Base-by-base conservation (phyloP, 1,140 invertebrate genomes). In the Heliconius melpomene region DNA sequence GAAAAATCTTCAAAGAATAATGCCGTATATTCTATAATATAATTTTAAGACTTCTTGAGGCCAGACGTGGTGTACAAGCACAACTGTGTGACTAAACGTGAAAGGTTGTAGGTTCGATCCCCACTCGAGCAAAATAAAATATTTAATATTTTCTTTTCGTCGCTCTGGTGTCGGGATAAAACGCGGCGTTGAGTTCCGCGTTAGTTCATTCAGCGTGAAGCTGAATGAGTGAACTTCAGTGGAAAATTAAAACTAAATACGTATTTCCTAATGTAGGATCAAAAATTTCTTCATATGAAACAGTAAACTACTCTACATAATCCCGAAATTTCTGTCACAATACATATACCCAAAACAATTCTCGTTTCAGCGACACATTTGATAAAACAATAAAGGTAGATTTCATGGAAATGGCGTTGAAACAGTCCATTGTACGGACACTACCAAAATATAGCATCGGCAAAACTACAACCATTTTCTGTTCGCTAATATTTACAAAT, bases 311-410 rank as follows among this genome's bases (percentile, higher is more conserved):
- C 26, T 29, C 0, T 66, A 66, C 26, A 66, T 66, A 66, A 66
- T 66, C 26, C 71, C 71, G 8, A 20, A 72, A 38, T 40, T 72
- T 36, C 71, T 38, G 32, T n/a, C 16, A 72, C 71, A 72, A 72
- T 40, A 40, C 71, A 72, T 72, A 38, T n/a, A 72, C 71, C n/a
- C 20, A 36, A 72, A 72, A 72, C 71, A 72, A 72, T 72, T 72
- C 71, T 40, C 71, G 71, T 72, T 72, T 72, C 20, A 38, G 71
- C 71, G 32, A 38, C 71, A 72, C 50, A 54, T 75, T 54, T 52
- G 74, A 54, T 54, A 75, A 75, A 75, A 75, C 74, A 75, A 75
- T 75, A 75, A 75, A 75, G 74, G 40, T 75, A 52, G 74, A 54
- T 75, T 75, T 75, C 74, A 75, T 75, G 74, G 52, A 57, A 75